phyloP scores from a whole-genome alignment of 2,797 vertebrate genomes.

The Gallinago nigripennis region DNA sequence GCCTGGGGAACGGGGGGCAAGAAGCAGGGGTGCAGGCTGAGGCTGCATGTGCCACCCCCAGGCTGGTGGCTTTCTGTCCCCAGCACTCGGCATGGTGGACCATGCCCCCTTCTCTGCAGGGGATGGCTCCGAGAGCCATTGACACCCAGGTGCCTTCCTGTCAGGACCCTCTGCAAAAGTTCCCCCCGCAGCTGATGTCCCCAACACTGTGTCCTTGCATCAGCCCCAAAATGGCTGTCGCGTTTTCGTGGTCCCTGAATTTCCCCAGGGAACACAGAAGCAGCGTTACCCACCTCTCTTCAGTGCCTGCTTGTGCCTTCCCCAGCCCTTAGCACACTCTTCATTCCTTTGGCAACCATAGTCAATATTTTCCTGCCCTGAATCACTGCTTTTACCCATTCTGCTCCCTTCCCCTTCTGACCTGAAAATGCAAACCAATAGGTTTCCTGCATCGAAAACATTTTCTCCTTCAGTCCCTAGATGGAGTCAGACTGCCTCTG shows the following conservation, averaged over 20 bases:
- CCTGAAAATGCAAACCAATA: not conserved
- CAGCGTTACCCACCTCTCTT: too few species aligned
- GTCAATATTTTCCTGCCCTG: not conserved
- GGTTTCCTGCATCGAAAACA: not conserved
- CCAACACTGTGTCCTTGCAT: fast-evolving
- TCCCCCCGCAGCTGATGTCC: fast-evolving
- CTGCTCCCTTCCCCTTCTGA: not conserved
- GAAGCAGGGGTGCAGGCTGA: not conserved
- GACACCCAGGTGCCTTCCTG: fast-evolving
- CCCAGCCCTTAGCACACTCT: not conserved
- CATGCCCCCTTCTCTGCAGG: not conserved
- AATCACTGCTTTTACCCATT: not conserved
- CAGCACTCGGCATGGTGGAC: fast-evolving
- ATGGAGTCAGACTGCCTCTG: not conserved
- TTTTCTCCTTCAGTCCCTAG: not conserved
- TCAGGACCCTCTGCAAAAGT: not conserved
- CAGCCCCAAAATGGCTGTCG: not conserved
- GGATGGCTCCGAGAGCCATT: fast-evolving
- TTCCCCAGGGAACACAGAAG: not conserved
- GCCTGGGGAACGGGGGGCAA: constrained; percentile 74
- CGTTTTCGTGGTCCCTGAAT: too few species aligned
- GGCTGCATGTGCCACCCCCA: not conserved
- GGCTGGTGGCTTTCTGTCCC: not conserved
- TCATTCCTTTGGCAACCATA: not conserved
- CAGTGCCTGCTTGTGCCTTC: fast-evolving